Evolutionary conservation across 2,888 invertebrate species (phyloP), one percentile per base, ranked within the genome.

Genomic region (Horisme vitalbata): DNA sequence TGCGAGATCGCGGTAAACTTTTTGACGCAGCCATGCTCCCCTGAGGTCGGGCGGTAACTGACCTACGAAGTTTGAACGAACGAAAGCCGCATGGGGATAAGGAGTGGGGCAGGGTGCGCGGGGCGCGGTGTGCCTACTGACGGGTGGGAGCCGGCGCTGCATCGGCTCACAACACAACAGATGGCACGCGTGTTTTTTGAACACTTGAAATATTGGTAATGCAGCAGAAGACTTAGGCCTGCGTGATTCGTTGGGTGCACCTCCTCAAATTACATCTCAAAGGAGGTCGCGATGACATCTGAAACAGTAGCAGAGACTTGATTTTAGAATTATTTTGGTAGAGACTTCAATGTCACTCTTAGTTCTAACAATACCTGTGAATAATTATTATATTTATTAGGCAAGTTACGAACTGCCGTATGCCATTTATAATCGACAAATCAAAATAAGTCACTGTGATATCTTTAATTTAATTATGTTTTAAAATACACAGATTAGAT

Each of bases 21-120:
- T 85, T 86, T 83, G 79, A 84, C 88, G 83, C 90, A 83, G 86
- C 90, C 90, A 89, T 88, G 74, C 88, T 90, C 87, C 83, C 81
- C 79, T 85, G 88, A 83, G 88, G 87, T 89, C 86, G 84, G 85
- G 85, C 90, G 88, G 90, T 90, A 90, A 90, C 90, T 90, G 90
- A 90, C 90, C 90, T 90, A 88, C 89, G 89, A 90, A 89, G 89
- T 88, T 88, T 88, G 86, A 86, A 88, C 85, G 84, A 84, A 85
- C 84, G 84, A 86, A 87, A 87, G 87, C 87, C 86, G 87, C 85
- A 85, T 83, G 87, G 84, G 80, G 83, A 75, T 78, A 65, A 71
- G 65, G 60, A 65, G 68, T 64, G 71, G 77, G 75, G 71, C 65
- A 62, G 61, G 62, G 61, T 47, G 61, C 66, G 80, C 72, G 79